phyloP scores from a whole-genome alignment of 2,888 invertebrate species.

The Silvanus unidentatus region DNA sequence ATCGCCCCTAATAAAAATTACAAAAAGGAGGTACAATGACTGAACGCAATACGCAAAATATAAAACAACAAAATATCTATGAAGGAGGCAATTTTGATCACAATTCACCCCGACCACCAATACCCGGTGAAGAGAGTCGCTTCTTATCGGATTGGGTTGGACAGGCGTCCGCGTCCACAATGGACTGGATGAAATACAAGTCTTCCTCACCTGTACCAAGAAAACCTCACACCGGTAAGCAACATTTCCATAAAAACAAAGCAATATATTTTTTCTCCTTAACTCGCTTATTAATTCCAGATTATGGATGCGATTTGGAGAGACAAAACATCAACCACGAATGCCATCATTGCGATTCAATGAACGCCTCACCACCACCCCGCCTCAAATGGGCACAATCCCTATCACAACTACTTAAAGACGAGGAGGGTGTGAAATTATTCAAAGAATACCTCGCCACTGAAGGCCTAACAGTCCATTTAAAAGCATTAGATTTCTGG shows the following conservation, averaged over 20 bases:
- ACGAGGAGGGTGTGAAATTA: slow-evolving; percentile 82
- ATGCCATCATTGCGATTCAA: no score
- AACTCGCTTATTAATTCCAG: slow-evolving; percentile 3
- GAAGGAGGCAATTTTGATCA: slow-evolving; percentile 44
- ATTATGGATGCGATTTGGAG: no score
- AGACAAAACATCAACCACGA: no score
- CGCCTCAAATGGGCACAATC: slow-evolving; percentile 87
- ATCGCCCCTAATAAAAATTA: no score
- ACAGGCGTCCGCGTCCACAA: slow-evolving; percentile 19
- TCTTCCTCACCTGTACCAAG: slow-evolving; percentile 32
- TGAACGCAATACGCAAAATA: no score
- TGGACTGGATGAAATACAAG: slow-evolving; percentile 33
- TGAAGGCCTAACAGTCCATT: slow-evolving; percentile 66
- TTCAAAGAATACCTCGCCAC: slow-evolving; percentile 78
- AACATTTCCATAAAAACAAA: no score
- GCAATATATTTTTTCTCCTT: slow-evolving; percentile 5
- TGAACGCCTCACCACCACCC: slow-evolving; percentile 51
- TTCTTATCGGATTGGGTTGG: slow-evolving; percentile 37
- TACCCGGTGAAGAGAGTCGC: slow-evolving; percentile 65
- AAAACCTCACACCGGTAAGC: slow-evolving; percentile 32
- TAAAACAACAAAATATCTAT: slow-evolving; percentile 19
- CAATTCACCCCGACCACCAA: slow-evolving; percentile 78
- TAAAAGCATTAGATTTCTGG: slow-evolving; percentile 84
- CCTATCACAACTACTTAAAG: slow-evolving; percentile 77
- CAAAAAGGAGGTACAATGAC: no score